Conservation (phyloP, 2,888 invertebrate genomes). For the Caenorhabditis sp. region DNA sequence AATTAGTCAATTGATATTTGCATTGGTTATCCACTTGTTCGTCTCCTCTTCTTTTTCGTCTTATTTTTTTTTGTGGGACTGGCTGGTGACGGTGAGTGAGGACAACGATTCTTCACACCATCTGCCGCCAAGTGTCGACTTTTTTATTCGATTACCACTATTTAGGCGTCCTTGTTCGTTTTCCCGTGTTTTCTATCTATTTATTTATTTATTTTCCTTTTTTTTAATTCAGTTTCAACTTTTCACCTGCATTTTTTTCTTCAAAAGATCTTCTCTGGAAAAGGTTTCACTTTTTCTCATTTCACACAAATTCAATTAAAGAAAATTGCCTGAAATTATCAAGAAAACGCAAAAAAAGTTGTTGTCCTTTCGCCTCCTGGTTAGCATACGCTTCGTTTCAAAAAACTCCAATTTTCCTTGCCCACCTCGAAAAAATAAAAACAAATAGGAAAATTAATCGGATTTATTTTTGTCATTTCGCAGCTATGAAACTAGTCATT, state of each 20-base stretch:
- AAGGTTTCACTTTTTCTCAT: background rate
- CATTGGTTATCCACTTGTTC: background rate
- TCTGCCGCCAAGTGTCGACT: conserved; percentile 1
- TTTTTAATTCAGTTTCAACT: background rate
- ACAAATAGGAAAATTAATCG: background rate
- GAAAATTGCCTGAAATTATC: background rate
- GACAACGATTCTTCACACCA: background rate
- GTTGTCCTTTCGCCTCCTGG: background rate
- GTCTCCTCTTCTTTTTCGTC: background rate
- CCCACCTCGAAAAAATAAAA: background rate
- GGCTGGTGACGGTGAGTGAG: no score
- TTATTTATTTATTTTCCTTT: background rate
- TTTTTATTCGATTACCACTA: background rate
- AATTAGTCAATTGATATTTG: background rate
- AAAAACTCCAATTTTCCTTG: no score
- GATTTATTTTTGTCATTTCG: background rate
- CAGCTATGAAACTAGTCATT: background rate
- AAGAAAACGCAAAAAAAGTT: no score
- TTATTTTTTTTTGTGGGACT: no score
- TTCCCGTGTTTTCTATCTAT: background rate
- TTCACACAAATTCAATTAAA: background rate
- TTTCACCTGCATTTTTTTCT: no score
- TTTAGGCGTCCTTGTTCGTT: background rate
- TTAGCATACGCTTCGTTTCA: background rate
- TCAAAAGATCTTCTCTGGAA: background rate